Percentiles rank a stretch among this genome's conserved stretches.
phyloP scores from a whole-genome alignment of 2,797 vertebrate species.

The Onychomys torridus region DNA sequence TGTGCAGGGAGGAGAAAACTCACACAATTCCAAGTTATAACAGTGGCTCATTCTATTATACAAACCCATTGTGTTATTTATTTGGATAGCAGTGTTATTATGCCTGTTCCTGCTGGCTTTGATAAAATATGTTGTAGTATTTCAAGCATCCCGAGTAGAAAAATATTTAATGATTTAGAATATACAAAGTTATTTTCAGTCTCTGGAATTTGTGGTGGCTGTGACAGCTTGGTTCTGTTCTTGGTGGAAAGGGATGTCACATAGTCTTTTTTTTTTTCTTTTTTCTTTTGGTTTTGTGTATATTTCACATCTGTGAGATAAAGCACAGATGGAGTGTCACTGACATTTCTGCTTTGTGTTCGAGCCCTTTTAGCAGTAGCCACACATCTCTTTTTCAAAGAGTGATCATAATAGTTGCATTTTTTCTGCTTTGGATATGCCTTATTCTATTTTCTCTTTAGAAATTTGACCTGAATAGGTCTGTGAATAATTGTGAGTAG shows the following conservation, averaged over 20 bases:
- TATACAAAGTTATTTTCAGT: neutral
- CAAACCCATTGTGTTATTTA: slow-evolving; percentile 16
- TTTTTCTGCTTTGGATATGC: neutral
- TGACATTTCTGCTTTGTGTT: neutral
- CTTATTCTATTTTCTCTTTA: neutral
- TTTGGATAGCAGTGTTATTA: neutral
- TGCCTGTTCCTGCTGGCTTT: neutral
- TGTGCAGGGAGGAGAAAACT: neutral
- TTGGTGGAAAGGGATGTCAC: neutral
- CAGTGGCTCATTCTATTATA: neutral
- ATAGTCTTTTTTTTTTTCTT: too few relatives aligned
- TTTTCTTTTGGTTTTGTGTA: fast-evolving
- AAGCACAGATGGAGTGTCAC: neutral
- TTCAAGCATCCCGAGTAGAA: neutral
- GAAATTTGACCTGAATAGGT: neutral
- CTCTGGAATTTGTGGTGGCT: neutral
- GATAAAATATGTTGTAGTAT: slow-evolving; percentile 3
- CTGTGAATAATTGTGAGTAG: slow-evolving; percentile 17
- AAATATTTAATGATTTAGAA: neutral
- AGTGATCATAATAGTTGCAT: neutral
- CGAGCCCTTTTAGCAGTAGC: neutral
- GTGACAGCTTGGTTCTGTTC: neutral
- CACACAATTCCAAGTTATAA: neutral
- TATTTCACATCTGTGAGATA: neutral
- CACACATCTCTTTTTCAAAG: neutral